phyloP scores from a whole-genome alignment of 2,888 invertebrate species.

The Drosophila nigritarsus region DNA sequence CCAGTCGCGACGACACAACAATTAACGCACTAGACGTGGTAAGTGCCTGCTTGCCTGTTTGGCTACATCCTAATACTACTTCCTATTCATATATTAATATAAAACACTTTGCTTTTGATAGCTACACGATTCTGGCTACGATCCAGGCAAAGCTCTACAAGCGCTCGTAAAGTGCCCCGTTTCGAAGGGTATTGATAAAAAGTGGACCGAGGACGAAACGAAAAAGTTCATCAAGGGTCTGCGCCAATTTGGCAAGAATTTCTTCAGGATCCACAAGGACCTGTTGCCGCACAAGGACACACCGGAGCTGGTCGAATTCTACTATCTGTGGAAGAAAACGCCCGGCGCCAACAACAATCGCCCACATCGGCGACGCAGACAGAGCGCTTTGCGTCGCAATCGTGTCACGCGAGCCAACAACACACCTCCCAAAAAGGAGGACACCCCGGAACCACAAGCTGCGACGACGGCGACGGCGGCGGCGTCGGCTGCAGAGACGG shows the following conservation, averaged over 20 bases:
- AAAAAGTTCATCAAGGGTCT: constrained; percentile 99
- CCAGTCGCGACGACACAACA: constrained; percentile 98
- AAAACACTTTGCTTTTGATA: constrained; percentile 81
- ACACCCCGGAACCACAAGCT: constrained; percentile 88
- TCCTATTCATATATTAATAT: background rate
- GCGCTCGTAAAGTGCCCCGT: constrained; percentile 98
- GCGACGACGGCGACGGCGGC: constrained; percentile 84
- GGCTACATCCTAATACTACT: constrained; percentile 81
- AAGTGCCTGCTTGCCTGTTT: constrained; percentile 87
- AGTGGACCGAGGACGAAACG: constrained; percentile 99
- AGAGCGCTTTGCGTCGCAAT: constrained; percentile 94
- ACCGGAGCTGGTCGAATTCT: constrained; percentile 98
- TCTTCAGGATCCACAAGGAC: constrained; percentile 98
- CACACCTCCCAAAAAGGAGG: constrained; percentile 92
- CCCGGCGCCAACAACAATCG: constrained; percentile 98
- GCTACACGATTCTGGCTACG: constrained; percentile 98
- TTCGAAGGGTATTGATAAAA: constrained; percentile 98
- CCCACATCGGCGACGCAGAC: constrained; percentile 95
- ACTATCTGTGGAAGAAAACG: constrained; percentile 99
- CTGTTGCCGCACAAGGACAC: constrained; percentile 98
- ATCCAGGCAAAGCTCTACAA: constrained; percentile 97
- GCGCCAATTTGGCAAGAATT: constrained; percentile 99
- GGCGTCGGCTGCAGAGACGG: constrained; percentile 84
- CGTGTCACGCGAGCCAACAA: constrained; percentile 92
- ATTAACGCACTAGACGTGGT: constrained; percentile 98